phyloP scores from a whole-genome alignment of 2,113 vertebrate species.

The Tautogolabrus adspersus region DNA sequence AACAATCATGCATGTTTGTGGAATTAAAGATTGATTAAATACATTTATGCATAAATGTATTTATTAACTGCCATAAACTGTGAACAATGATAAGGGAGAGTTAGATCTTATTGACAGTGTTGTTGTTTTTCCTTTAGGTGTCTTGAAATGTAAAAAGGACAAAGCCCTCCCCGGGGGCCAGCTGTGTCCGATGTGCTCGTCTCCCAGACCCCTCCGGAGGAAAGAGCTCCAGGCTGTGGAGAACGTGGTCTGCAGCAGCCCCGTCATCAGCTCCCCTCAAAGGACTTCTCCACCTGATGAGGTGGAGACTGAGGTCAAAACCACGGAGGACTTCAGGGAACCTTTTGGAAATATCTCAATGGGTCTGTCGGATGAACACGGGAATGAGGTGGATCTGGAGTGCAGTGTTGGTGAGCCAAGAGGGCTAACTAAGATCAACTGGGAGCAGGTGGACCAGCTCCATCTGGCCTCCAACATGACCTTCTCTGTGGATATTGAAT shows the following conservation, averaged over 20 bases:
- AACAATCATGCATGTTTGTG: too few species aligned
- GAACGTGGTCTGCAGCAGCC: constrained; percentile 83
- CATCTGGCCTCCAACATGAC: constrained; percentile 85
- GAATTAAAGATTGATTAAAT: too few species aligned
- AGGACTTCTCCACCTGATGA: constrained; percentile 65
- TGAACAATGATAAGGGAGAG: too few species aligned
- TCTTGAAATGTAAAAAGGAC: constrained; percentile 95
- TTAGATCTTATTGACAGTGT: too few species aligned
- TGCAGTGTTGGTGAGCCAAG: constrained; percentile 82
- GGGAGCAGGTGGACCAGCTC: constrained; percentile 81
- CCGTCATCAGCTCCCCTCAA: constrained; percentile 81
- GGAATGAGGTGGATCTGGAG: constrained; percentile 85
- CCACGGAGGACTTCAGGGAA: constrained; percentile 68
- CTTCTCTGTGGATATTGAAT: constrained; percentile 85
- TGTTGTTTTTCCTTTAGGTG: constrained; percentile 73
- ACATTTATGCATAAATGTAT: too few species aligned
- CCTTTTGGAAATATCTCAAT: constrained; percentile 85
- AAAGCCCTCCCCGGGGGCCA: constrained; percentile 86
- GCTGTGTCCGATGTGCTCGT: constrained; percentile 87
- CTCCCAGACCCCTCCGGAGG: constrained; percentile 78
- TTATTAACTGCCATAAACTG: too few species aligned
- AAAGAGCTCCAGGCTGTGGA: constrained; percentile 81
- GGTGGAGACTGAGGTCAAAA: constrained; percentile 52
- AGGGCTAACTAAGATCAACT: constrained; percentile 68
- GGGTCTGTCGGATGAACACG: constrained; percentile 90